Conservation (phyloP, 1,140 invertebrate species). For the Danaus plexippus region DNA sequence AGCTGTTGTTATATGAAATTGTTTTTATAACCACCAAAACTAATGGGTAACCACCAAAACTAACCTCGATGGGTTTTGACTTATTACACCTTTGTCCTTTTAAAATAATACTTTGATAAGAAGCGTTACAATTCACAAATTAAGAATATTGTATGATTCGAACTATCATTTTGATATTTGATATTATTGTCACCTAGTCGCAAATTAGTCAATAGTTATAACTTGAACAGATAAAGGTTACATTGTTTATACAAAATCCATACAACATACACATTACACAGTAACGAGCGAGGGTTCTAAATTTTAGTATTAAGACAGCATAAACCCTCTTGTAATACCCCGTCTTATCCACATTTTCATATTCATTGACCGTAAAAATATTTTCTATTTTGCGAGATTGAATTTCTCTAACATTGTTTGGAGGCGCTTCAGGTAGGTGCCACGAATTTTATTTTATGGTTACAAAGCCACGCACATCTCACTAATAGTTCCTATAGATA, state of each 20-base stretch:
- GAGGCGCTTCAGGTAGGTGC: conserved; percentile 51
- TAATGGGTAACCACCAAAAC: too few relatives aligned
- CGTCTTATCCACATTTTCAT: conserved; percentile 60
- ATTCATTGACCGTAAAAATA: conserved; percentile 70
- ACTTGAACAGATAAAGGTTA: neutral
- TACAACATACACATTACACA: conserved; percentile 9
- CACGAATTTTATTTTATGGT: conserved; percentile 51
- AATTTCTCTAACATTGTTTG: conserved; percentile 67
- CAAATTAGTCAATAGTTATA: too few relatives aligned
- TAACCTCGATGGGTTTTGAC: too few relatives aligned
- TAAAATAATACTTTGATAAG: too few relatives aligned
- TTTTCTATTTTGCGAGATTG: conserved; percentile 69
- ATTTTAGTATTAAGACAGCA: conserved; percentile 49
- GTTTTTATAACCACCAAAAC: too few relatives aligned
- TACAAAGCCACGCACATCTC: conserved; percentile 23
- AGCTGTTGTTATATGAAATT: too few relatives aligned
- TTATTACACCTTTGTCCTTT: too few relatives aligned
- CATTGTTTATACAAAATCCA: conserved; percentile 1
- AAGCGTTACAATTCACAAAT: too few relatives aligned
- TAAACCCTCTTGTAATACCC: conserved; percentile 44
- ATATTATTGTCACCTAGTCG: too few relatives aligned
- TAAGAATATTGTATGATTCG: too few relatives aligned
- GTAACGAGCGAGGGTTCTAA: conserved; percentile 26
- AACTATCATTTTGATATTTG: too few relatives aligned
- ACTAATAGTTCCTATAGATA: conserved; percentile 22